Evolutionary conservation across 2,113 vertebrate species (phyloP).

Genomic region (Xiphophorus maculatus): DNA sequence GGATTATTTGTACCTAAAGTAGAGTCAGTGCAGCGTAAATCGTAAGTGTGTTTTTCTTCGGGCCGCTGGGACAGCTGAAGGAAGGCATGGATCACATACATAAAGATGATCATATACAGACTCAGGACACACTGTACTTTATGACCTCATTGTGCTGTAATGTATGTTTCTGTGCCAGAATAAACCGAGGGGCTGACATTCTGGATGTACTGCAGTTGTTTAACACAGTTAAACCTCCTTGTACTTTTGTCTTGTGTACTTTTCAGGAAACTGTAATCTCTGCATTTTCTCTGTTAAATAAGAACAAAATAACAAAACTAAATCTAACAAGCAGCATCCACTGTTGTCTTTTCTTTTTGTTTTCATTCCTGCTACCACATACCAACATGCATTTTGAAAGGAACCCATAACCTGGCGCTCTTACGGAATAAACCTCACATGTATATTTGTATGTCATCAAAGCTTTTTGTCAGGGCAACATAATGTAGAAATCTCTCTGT

Average conservation of each 20-base stretch:
- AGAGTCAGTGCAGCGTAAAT: slow-evolving; percentile 12
- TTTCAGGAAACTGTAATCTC: background rate
- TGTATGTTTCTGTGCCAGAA: slow-evolving; percentile 28
- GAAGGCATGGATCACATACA: slow-evolving; percentile 23
- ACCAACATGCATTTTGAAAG: background rate
- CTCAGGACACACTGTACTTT: slow-evolving; percentile 19
- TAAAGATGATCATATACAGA: slow-evolving; percentile 13
- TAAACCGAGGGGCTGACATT: slow-evolving; percentile 15
- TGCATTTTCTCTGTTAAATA: background rate
- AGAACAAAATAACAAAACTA: background rate
- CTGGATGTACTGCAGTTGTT: slow-evolving; percentile 19
- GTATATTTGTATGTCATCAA: background rate
- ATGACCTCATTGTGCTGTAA: slow-evolving; percentile 32
- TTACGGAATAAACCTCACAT: background rate
- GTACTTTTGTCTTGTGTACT: background rate
- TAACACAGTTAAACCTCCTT: background rate
- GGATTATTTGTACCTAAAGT: slow-evolving; percentile 32
- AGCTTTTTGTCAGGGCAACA: background rate
- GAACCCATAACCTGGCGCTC: background rate
- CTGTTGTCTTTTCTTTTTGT: background rate
- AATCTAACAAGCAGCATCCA: background rate
- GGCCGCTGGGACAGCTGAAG: slow-evolving; percentile 28
- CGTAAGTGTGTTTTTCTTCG: slow-evolving; percentile 29
- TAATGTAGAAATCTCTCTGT: background rate
- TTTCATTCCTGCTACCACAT: background rate